phyloP scores from a whole-genome alignment of 2,888 invertebrate species.

The Dryobota labecula region DNA sequence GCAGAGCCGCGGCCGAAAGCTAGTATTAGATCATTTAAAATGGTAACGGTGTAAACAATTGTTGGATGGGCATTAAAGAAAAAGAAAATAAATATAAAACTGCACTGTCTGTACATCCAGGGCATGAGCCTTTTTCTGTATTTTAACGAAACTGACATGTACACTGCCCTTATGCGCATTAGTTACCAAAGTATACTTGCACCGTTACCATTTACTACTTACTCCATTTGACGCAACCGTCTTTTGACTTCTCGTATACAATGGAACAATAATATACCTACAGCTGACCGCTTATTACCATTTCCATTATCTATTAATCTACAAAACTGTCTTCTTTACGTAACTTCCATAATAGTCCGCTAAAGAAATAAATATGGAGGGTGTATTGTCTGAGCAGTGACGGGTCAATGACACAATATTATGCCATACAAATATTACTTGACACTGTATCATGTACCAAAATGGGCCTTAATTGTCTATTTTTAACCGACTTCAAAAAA shows the following conservation, averaged over 20 bases:
- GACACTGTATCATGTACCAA: slow-evolving; percentile 12
- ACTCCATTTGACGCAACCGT: background rate
- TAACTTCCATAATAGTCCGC: slow-evolving; percentile 36
- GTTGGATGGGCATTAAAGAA: too few relatives aligned
- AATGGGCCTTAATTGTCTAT: background rate
- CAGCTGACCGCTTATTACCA: slow-evolving; percentile 19
- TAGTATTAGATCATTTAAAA: too few relatives aligned
- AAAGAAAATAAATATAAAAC: too few relatives aligned
- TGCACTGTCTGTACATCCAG: too few relatives aligned
- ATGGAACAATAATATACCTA: slow-evolving; percentile 24
- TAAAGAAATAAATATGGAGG: slow-evolving; percentile 25
- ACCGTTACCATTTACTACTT: background rate
- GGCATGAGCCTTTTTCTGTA: too few relatives aligned
- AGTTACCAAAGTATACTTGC: background rate
- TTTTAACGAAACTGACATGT: background rate
- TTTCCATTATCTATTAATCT: slow-evolving; percentile 27
- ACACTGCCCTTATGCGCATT: background rate
- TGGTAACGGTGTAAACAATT: too few relatives aligned
- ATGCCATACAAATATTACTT: slow-evolving; percentile 35
- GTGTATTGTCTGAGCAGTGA: slow-evolving; percentile 14
- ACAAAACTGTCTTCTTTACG: slow-evolving; percentile 30
- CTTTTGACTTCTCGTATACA: background rate
- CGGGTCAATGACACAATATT: slow-evolving; percentile 47
- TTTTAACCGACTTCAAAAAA: background rate
- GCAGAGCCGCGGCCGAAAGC: too few relatives aligned